Percentiles rank a stretch among this genome's conserved stretches.
Evolutionary conservation across 1,140 invertebrate species (phyloP).

Genomic region (Ctenoplectra terminalis): DNA sequence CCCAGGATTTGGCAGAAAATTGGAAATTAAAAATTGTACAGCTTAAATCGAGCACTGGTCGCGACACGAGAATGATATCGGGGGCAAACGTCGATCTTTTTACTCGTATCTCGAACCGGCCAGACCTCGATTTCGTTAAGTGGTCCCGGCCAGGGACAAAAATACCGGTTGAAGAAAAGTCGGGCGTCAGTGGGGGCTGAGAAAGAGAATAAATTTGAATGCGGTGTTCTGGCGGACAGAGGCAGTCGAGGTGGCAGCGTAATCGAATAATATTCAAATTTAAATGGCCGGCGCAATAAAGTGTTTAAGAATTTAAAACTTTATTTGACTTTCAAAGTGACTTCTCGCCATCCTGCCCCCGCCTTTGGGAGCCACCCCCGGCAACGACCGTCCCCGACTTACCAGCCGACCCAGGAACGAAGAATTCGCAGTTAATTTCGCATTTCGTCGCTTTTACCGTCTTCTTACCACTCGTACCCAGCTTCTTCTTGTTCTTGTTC

Average conservation of each 20-base stretch:
- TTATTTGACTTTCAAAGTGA: slow-evolving; percentile 79
- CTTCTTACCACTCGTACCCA: slow-evolving; percentile 29
- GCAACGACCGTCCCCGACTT: slow-evolving; percentile 19
- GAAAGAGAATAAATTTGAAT: slow-evolving; percentile 67
- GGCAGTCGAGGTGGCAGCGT: slow-evolving; percentile 61
- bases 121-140: neutral
- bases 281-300: slow-evolving; percentile 77
- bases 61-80: too few relatives aligned
- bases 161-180: slow-evolving; percentile 13
- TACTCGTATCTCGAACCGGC: neutral
- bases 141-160: neutral
- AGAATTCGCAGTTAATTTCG: slow-evolving; percentile 66
- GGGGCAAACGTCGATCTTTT: neutral
- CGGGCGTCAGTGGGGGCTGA: slow-evolving; percentile 4
- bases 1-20: too few relatives aligned
- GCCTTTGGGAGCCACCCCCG: neutral
- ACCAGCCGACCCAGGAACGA: slow-evolving; percentile 31
- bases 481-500: neutral
- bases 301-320: slow-evolving; percentile 76
- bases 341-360: slow-evolving; percentile 7
- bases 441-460: slow-evolving; percentile 64
- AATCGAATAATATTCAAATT: slow-evolving; percentile 80
- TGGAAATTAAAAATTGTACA: too few relatives aligned
- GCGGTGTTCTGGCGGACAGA: slow-evolving; percentile 44
- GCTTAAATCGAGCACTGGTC: too few relatives aligned